Conservation (phyloP, 2,797 vertebrate species). For the Anabacerthia variegaticeps region DNA sequence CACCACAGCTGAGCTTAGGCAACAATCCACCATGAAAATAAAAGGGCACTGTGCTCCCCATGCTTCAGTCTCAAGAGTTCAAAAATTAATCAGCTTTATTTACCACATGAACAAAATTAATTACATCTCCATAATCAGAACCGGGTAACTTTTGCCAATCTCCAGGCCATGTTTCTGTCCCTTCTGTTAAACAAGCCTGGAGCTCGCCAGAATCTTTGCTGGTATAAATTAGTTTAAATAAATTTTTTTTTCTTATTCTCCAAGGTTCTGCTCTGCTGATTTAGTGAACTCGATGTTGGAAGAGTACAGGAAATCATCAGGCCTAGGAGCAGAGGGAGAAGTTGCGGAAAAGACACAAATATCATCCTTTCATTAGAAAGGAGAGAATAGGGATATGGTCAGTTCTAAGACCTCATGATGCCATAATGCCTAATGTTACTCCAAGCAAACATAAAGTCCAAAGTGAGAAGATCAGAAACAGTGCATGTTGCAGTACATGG, state of each 20-base stretch:
- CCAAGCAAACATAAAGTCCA: not conserved
- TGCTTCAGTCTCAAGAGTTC: not conserved
- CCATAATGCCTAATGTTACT: not conserved
- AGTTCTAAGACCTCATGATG: not conserved
- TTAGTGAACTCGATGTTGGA: not conserved
- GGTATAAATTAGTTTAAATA: not conserved
- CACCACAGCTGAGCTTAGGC: not conserved
- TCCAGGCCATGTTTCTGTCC: not conserved
- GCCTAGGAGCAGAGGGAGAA: not conserved
- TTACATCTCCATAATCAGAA: not conserved
- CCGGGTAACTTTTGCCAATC: not conserved
- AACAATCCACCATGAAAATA: not conserved
- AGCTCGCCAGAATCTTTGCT: not conserved
- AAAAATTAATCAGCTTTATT: not conserved
- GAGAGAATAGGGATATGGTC: not conserved
- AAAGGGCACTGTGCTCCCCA: not conserved
- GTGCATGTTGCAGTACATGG: not conserved
- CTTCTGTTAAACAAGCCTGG: not conserved
- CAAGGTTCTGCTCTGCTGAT: not conserved
- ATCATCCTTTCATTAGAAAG: not conserved
- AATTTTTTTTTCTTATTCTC: not conserved
- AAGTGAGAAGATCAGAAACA: not conserved
- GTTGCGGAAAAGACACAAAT: not conserved
- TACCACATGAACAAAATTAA: not conserved
- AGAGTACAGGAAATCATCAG: not conserved